Base-by-base conservation (phyloP, 2,888 invertebrate species). In the Serripes groenlandicus region DNA sequence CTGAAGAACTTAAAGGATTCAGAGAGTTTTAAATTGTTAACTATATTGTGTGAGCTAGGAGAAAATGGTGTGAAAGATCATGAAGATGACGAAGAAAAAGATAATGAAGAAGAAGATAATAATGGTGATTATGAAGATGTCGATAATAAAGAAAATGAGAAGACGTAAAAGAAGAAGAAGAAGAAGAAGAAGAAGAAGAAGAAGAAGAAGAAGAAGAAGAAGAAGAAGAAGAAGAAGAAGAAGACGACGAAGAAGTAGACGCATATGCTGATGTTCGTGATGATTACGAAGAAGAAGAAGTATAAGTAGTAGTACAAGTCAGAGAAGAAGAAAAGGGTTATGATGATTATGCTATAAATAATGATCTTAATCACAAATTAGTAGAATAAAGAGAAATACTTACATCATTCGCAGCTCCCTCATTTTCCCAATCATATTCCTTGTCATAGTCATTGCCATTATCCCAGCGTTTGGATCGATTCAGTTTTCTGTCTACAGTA, bases 381-480 rank as follows among this genome's bases (percentile, higher is more conserved):
- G 42, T 15, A 11, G 42, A 42, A 35, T 3, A 15, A n/a, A 18
- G 2, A 28, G 18, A n/a, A 70, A 9, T n/a, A n/a, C n/a, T n/a
- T n/a, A 77, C 62, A 23, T 60, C 72, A 30, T 85, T 80, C 64
- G 82, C 85, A 52, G 79, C 72, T 21, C 82, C 85, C 11, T 77
- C 85, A 64, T 85, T 78, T 73, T 82, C 85, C 85, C 85, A 85
- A 23, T 82, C 73, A 32, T 85, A 82, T 42, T 77, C 72, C 15
- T 60, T 71, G 34, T 84, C 80, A 35, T 80, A 82, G 32, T 82
- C 75, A n/a, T n/a, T n/a, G n/a, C n/a, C n/a, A n/a, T n/a, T n/a
- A 34, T 82, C 82, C 78, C 78, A 76, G 1, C 85, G 34, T 23
- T 68, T 66, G 35, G 35, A 26, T 3, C 79, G 68, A 32, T 78